These are phyloP conservation scores for Andrena bucephala DNA, from an alignment of 2,888 invertebrate genomes.

Conservation along the genomic window DNA sequence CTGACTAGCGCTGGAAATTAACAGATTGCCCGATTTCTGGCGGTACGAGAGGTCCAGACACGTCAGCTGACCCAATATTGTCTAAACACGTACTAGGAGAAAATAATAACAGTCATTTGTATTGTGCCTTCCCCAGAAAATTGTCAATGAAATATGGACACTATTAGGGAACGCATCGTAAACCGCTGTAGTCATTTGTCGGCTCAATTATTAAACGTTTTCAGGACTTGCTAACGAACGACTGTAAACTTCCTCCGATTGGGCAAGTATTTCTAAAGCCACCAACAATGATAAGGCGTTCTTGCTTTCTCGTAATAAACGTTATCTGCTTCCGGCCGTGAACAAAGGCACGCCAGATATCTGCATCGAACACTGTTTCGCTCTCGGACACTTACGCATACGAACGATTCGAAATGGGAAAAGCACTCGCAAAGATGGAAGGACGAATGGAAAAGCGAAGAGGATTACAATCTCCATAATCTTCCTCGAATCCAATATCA, in stretches of 20 bases:
- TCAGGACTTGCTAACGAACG: not conserved
- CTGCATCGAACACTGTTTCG: not conserved
- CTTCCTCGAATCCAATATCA: too few relatives aligned
- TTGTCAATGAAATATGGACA: not conserved
- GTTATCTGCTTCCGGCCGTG: slow-evolving; percentile 2
- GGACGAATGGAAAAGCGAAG: too few relatives aligned
- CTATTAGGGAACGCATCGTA: not conserved
- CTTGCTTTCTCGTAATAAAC: not conserved
- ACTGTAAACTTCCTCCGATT: not conserved
- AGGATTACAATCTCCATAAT: too few relatives aligned
- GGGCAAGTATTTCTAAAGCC: not conserved
- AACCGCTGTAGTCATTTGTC: not conserved
- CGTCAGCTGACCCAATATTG: not conserved
- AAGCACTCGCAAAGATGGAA: too few relatives aligned
- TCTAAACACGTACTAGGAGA: not conserved
- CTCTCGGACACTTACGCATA: too few relatives aligned
- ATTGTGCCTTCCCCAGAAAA: not conserved
- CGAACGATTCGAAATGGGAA: too few relatives aligned
- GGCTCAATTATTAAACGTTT: not conserved
- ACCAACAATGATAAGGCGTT: not conserved
- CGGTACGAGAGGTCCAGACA: slow-evolving; percentile 11
- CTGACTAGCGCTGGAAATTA: slow-evolving; percentile 65
- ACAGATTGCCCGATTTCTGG: slow-evolving; percentile 50
- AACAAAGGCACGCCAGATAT: not conserved
- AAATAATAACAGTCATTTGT: not conserved